Evolutionary conservation across 92 coral and sea anemone species (phyloP).

Genomic region (Zoanthus sansibaricus): DNA sequence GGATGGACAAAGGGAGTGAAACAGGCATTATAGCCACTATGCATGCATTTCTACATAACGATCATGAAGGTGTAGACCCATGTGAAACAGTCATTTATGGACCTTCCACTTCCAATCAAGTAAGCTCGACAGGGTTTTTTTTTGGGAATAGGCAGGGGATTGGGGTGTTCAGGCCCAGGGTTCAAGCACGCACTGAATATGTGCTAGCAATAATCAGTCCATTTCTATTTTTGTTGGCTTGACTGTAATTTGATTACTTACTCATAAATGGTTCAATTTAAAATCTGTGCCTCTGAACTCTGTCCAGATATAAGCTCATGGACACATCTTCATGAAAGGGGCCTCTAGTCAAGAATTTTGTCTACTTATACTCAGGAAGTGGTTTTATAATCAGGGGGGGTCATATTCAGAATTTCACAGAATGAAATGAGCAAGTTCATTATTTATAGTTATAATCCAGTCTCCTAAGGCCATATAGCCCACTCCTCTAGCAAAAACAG

Average conservation of each 20-base stretch:
- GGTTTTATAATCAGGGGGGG: slow-evolving; percentile 10
- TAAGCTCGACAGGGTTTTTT: not conserved
- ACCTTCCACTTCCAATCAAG: too few relatives aligned
- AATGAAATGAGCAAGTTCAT: slow-evolving; percentile 26
- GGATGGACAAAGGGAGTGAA: slow-evolving; percentile 37
- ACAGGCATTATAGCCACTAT: slow-evolving; percentile 27
- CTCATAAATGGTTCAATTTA: slow-evolving; percentile 7
- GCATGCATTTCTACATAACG: slow-evolving; percentile 11
- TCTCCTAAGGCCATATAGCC: slow-evolving; percentile 8
- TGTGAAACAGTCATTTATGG: not conserved
- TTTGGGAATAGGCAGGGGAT: not conserved
- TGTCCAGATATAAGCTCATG: not conserved
- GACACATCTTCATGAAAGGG: slow-evolving; percentile 7
- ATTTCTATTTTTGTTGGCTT: slow-evolving; percentile 11
- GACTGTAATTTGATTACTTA: slow-evolving; percentile 18
- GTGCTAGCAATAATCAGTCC: slow-evolving; percentile 10
- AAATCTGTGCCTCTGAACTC: slow-evolving; percentile 1
- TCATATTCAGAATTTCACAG: slow-evolving; percentile 14
- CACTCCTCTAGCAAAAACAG: slow-evolving; percentile 15
- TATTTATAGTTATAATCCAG: slow-evolving; percentile 1
- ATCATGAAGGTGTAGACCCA: slow-evolving; percentile 38
- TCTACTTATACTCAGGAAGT: slow-evolving; percentile 3
- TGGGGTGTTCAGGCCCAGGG: slow-evolving; percentile 1
- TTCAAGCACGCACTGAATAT: slow-evolving; percentile 15
- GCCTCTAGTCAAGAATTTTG: slow-evolving; percentile 22